A percentile compares a stretch with the other conserved stretches of the same genome.
These are phyloP conservation scores for Pteropus rufus DNA, from an alignment of 2,797 vertebrate species.

Conservation along the genomic window DNA sequence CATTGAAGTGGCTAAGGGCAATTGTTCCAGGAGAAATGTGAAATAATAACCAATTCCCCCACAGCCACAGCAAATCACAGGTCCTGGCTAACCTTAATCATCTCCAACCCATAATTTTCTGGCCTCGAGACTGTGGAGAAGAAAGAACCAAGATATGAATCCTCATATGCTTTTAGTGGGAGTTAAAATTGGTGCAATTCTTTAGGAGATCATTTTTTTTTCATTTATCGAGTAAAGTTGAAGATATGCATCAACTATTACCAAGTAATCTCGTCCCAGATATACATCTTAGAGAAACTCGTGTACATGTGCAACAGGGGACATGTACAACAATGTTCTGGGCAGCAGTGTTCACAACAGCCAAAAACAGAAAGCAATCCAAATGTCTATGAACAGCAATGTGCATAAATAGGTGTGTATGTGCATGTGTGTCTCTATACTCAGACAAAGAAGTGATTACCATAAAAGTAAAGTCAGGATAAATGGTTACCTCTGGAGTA, in stretches of 20 bases:
- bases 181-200: neutral
- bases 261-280: neutral
- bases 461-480: slow-evolving; percentile 6
- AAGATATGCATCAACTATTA: neutral
- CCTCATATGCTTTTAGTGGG: neutral
- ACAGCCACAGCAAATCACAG: neutral
- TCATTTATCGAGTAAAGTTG: neutral
- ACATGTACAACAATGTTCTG: neutral
- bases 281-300: neutral
- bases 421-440: neutral
- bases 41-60: neutral
- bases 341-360: neutral
- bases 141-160: neutral
- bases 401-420: neutral
- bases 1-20: neutral
- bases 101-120: neutral
- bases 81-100: neutral
- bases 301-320: neutral
- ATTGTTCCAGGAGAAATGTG: neutral
- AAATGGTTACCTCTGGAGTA: neutral
- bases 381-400: neutral
- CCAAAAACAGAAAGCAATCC: neutral
- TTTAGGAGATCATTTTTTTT: neutral
- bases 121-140: neutral
- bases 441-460: neutral